phyloP scores from a whole-genome alignment of 2,888 invertebrate genomes.

The Saturnia pavonia region DNA sequence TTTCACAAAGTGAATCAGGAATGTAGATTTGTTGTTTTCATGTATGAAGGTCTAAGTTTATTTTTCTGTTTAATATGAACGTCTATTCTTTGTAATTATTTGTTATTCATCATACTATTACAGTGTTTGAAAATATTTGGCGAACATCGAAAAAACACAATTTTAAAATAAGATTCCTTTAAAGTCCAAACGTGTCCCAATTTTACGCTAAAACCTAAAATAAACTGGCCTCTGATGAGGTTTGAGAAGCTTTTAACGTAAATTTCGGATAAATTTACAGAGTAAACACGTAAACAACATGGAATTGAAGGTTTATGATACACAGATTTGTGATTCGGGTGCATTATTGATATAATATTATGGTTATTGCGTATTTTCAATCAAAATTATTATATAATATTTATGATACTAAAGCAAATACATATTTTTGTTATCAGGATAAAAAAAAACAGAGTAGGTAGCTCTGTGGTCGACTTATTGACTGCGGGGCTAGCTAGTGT shows the following conservation, averaged over 20 bases:
- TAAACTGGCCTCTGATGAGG: slow-evolving; percentile 16
- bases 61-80: neutral
- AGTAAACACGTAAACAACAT: slow-evolving; percentile 10
- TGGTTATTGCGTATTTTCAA: neutral
- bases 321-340: neutral
- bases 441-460: too few relatives aligned
- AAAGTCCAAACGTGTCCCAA: neutral
- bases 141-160: neutral
- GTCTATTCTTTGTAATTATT: neutral
- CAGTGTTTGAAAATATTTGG: neutral
- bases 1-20: neutral
- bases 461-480: too few relatives aligned
- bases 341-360: neutral
- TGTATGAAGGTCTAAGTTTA: neutral
- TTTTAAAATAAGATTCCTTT: neutral
- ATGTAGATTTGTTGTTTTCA: neutral
- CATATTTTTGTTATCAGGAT: too few relatives aligned
- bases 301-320: neutral
- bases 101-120: neutral
- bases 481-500: too few relatives aligned
- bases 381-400: too few relatives aligned
- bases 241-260: slow-evolving; percentile 23
- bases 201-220: slow-evolving; percentile 13
- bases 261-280: slow-evolving; percentile 21
- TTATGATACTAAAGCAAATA: too few relatives aligned